A percentile compares a stretch with the other conserved stretches of the same genome.
Evolutionary conservation across 30 jellyfish, hydroid and myxozoan species (phyloP).

Genomic region (Thelohanellus kitauei): DNA sequence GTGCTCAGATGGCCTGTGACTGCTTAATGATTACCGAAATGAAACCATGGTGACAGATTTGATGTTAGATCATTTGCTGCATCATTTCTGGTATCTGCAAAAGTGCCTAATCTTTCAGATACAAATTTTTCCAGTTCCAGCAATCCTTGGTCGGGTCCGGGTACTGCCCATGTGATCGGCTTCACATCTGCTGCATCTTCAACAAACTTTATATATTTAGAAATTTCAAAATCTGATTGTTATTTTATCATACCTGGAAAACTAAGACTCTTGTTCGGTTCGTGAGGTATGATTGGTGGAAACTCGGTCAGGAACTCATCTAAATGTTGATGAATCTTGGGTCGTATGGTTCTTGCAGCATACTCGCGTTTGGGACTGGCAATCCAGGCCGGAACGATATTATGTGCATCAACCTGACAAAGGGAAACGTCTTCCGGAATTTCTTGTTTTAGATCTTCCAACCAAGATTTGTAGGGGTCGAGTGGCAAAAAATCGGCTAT

Average conservation of each 20-base stretch:
- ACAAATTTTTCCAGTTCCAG: constrained; percentile 16
- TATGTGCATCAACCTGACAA: constrained; percentile 57
- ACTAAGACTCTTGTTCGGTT: too few relatives aligned
- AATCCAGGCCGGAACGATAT: constrained; percentile 47
- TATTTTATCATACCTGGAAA: neutral
- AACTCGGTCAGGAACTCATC: constrained; percentile 19
- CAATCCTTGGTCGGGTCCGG: constrained; percentile 21
- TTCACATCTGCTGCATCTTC: constrained; percentile 6
- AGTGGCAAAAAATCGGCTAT: constrained; percentile 34
- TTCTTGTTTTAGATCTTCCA: constrained; percentile 9
- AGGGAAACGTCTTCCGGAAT: constrained; percentile 14
- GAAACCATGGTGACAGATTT: constrained; percentile 44
- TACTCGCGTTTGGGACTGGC: constrained; percentile 33
- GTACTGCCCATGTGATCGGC: constrained; percentile 18
- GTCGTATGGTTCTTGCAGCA: constrained; percentile 68
- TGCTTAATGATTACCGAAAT: constrained; percentile 7
- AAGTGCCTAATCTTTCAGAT: constrained; percentile 3
- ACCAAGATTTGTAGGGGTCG: constrained; percentile 12
- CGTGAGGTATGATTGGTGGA: constrained; percentile 9
- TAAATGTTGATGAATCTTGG: constrained; percentile 17
- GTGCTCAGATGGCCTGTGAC: constrained; percentile 22
- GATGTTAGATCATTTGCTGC: constrained; percentile 18
- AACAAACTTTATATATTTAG: neutral
- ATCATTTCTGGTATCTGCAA: constrained; percentile 23
- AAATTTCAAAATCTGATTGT: neutral